These are phyloP conservation scores for Protonibea diacanthus DNA, from an alignment of 2,797 vertebrate species.

Conservation along the genomic window DNA sequence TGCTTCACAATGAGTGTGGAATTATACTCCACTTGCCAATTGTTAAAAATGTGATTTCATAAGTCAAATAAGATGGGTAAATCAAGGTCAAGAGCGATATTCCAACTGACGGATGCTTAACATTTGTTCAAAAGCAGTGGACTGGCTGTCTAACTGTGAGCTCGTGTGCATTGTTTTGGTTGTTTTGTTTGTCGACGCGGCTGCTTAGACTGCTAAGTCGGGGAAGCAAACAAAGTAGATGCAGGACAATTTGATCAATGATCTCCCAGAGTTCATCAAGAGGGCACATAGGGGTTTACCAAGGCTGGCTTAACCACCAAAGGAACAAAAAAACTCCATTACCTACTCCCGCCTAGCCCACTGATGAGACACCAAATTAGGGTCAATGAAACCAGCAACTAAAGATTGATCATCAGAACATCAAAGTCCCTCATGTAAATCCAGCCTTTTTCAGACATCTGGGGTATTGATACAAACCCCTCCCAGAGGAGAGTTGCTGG, in stretches of 20 bases:
- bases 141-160: constrained; percentile 51
- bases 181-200: constrained; percentile 77
- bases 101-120: constrained; percentile 53
- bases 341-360: constrained; percentile 82
- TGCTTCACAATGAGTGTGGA: constrained; percentile 76
- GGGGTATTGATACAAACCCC: constrained; percentile 85
- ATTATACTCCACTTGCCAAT: constrained; percentile 76
- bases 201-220: constrained; percentile 79
- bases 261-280: constrained; percentile 83
- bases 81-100: constrained; percentile 74
- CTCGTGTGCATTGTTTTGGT: constrained; percentile 65
- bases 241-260: constrained; percentile 86
- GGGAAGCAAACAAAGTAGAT: constrained; percentile 84
- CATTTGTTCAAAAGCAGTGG: constrained; percentile 50
- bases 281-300: constrained; percentile 84
- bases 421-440: constrained; percentile 87
- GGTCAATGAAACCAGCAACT: constrained; percentile 88
- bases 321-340: constrained; percentile 83
- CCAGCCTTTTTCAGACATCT: constrained; percentile 86
- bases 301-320: constrained; percentile 87
- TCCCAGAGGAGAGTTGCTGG: constrained; percentile 82
- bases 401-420: constrained; percentile 87
- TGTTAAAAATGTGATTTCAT: constrained; percentile 79
- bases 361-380: constrained; percentile 84
- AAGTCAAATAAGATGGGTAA: constrained; percentile 77